Evolutionary conservation across 2,113 vertebrate genomes (phyloP), one percentile per base, ranked within the genome.

Genomic region (Pelmatolapia mariae): DNA sequence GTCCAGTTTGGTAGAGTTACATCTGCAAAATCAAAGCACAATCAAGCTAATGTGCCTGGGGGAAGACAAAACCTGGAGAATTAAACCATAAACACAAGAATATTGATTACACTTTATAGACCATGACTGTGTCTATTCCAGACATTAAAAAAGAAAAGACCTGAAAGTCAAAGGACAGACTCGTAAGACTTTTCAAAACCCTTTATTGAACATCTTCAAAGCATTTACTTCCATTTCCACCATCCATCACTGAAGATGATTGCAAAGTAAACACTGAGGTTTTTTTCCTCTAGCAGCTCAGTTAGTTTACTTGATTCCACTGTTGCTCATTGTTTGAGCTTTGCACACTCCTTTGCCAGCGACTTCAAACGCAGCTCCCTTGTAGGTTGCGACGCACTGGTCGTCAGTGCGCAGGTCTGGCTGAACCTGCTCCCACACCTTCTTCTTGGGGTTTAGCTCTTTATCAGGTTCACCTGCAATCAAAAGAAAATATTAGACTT

Each of bases 371-470:
- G 98, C 96, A 6, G 95, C 95, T 19, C 98, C 98, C 93, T 97
- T 99, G 94, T 99, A 99, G 0, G 97, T 99, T 81, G 99, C 98
- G 85, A 99, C 96, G 86, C 97, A 98, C 26, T 97, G 95, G 33
- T 88, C 93, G 84, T 98, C 96, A 4, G 98, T 99, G 84, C 89
- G 95, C 79, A 99, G 96, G 83, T 99, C 98, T 4, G 99, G 98
- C 87, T 99, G 98, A 89, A 99, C 96, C 90, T 98, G 98, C 92
- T 99, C 99, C 98, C 98, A 99, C 11, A 98, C 98, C 95, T 99
- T 99, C 96, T 99, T 99, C 94, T 99, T 99, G 63, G 98, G 98
- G 94, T 99, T 99, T 87, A 99, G 96, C 86, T 99, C 98, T 91
- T 98, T 98, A 91, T 99, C 98, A 10, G 98, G 98, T 66, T 98